These are phyloP conservation scores for Bolborhynchus lineola DNA, from an alignment of 2,113 vertebrate genomes.

Conservation along the genomic window DNA sequence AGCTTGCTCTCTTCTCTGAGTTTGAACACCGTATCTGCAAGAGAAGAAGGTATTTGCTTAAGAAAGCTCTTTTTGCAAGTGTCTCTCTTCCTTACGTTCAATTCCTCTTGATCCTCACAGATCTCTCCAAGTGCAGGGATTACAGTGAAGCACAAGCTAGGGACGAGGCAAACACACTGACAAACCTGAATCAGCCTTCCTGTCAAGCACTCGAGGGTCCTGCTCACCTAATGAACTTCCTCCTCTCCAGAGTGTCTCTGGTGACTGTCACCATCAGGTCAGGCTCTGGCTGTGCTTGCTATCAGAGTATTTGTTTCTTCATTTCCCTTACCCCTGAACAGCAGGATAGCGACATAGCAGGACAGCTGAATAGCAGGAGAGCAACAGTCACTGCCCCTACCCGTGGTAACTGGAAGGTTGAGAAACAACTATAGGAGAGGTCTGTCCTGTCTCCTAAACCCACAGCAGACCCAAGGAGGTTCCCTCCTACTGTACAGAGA, in stretches of 20 bases:
- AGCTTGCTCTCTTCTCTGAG: conserved; percentile 73
- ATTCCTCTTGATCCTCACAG: not conserved
- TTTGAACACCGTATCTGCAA: conserved; percentile 68
- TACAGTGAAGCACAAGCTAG: not conserved
- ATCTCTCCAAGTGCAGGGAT: not conserved
- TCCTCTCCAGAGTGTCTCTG: not conserved
- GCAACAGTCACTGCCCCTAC: not conserved
- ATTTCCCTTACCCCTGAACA: not conserved
- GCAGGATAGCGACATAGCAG: not conserved
- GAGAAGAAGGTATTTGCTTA: not conserved
- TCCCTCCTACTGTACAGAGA: not conserved
- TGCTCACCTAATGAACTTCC: not conserved
- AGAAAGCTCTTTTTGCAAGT: not conserved
- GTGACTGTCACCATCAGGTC: not conserved
- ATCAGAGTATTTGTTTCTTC: not conserved
- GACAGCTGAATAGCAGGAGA: not conserved
- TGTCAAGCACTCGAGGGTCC: not conserved
- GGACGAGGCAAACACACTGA: not conserved
- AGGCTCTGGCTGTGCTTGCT: not conserved
- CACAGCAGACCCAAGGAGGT: not conserved
- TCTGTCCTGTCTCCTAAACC: not conserved
- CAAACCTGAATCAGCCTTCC: not conserved
- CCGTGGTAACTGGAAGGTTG: not conserved
- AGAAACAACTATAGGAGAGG: not conserved
- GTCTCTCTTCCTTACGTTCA: not conserved